Evolutionary conservation across 53 echinoderm and acorn worm genomes (phyloP), one percentile per base, ranked within the genome.

Genomic region (Mesocentrotus franciscanus): DNA sequence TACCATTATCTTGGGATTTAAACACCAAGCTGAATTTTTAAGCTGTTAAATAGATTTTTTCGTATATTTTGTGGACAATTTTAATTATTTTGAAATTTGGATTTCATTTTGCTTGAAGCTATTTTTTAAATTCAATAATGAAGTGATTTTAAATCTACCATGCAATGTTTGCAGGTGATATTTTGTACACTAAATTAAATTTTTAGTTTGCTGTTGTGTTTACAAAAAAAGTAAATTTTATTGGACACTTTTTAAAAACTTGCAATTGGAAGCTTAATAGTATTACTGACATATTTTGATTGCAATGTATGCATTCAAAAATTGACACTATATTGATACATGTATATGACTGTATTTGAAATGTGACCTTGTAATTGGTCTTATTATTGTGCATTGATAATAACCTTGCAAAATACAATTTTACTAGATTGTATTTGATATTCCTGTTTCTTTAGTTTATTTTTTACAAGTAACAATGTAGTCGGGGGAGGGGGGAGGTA

Each of bases 291-390:
- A 49, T 87, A 87, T 87, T 87, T 57, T 58, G n/a, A 57, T 12
- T 87, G 87, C 58, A 87, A 87, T 87, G 87, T 87, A 87, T 87
- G 87, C 87, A 87, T 87, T 12, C 11, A 26, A 58, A 56, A 57
- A 58, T 27, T 87, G 87, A 81, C 9, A 8, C 76, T 30, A 49
- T 42, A 84, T 49, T 84, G 24, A 42, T 42, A 42, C 78, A 42
- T 84, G 58, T 27, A 58, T 2, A 81, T 58, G 27, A 56, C n/a
- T 57, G 57, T 57, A 87, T 87, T 33, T 56, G 85, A 58, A 87
- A n/a, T 87, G 58, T 87, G 58, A 58, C 56, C 30, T 22, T n/a
- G 87, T 17, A 36, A n/a, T 87, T 87, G 57, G 34, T 87, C 12
- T 56, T 30, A 36, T 83, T 85, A 57, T n/a, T 58, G 42, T 84